phyloP scores from a whole-genome alignment of 2,888 invertebrate genomes.

The Drosophila atripex region DNA sequence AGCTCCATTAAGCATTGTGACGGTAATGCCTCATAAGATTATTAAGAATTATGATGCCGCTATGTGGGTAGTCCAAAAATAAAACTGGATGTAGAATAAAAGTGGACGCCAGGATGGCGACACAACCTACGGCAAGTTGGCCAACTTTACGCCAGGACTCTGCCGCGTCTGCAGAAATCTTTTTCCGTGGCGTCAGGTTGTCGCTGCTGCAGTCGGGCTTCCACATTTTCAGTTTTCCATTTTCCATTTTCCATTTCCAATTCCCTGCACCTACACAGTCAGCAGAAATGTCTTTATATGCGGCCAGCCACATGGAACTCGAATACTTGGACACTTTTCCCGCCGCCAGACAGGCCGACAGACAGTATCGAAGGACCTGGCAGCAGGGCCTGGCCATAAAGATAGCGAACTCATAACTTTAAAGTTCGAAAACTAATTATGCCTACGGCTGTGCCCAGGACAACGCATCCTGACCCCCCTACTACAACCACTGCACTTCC shows the following conservation, averaged over 20 bases:
- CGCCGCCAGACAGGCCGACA: background rate
- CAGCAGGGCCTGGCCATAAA: constrained; percentile 62
- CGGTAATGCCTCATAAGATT: constrained; percentile 55
- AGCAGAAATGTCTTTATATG: constrained; percentile 57
- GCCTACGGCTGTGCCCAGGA: constrained; percentile 73
- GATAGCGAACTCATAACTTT: constrained; percentile 78
- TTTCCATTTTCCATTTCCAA: constrained; percentile 44
- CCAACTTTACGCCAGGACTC: constrained; percentile 61
- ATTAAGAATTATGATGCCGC: constrained; percentile 69
- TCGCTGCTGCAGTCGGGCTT: constrained; percentile 57
- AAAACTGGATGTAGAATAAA: constrained; percentile 20
- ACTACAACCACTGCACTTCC: constrained; percentile 11
- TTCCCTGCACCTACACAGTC: constrained; percentile 68
- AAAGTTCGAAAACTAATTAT: constrained; percentile 82
- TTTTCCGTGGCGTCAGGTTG: constrained; percentile 70
- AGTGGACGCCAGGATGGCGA: constrained; percentile 39
- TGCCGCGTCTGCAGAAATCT: constrained; percentile 70
- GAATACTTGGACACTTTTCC: constrained; percentile 9
- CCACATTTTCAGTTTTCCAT: constrained; percentile 44
- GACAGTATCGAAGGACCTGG: constrained; percentile 26
- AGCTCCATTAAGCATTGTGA: constrained; percentile 22
- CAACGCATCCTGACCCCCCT: constrained; percentile 9
- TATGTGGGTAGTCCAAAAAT: constrained; percentile 52
- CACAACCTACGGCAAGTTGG: constrained; percentile 59
- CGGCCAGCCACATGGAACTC: constrained; percentile 43